Conservation (phyloP, 1,140 invertebrate genomes). For the Galleria mellonella region DNA sequence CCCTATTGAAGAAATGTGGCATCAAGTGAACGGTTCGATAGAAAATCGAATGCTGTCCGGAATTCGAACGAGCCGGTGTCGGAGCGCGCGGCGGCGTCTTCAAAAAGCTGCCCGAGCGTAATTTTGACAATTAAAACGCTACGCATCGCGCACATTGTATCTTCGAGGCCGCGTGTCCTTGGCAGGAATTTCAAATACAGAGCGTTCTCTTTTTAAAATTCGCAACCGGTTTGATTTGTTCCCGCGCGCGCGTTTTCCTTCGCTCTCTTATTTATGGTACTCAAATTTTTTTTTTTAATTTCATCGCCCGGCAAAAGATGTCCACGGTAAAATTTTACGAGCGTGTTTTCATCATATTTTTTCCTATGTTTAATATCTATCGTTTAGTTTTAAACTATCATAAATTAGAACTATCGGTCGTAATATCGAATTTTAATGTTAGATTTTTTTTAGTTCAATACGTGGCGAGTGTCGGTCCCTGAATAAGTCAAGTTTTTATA, state of each 20-base stretch:
- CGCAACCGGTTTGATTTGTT: slow-evolving; percentile 17
- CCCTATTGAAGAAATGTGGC: too few relatives aligned
- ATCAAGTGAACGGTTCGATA: neutral
- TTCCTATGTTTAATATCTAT: slow-evolving; percentile 34
- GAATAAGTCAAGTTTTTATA: slow-evolving; percentile 60
- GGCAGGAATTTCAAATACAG: slow-evolving; percentile 43
- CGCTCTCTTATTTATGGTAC: slow-evolving; percentile 2
- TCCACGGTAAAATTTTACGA: slow-evolving; percentile 19
- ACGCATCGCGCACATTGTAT: slow-evolving; percentile 45
- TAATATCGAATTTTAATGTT: slow-evolving; percentile 61
- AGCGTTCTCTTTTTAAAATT: slow-evolving; percentile 4
- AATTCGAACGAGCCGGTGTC: slow-evolving; percentile 1
- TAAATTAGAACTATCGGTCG: slow-evolving; percentile 61
- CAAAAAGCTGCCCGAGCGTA: slow-evolving; percentile 37
- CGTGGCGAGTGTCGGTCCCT: slow-evolving; percentile 36
- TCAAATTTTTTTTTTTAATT: slow-evolving; percentile 7
- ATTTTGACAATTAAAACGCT: slow-evolving; percentile 67
- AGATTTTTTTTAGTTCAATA: slow-evolving; percentile 36
- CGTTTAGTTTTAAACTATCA: slow-evolving; percentile 49
- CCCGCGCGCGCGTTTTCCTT: slow-evolving; percentile 4
- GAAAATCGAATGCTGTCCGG: slow-evolving; percentile 4
- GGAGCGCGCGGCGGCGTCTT: slow-evolving; percentile 29
- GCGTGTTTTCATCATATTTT: slow-evolving; percentile 40
- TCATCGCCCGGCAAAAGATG: neutral
- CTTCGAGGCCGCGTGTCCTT: slow-evolving; percentile 46